These are phyloP conservation scores for Microtus obscurus DNA, from an alignment of 2,797 vertebrate genomes.

Conservation along the genomic window DNA sequence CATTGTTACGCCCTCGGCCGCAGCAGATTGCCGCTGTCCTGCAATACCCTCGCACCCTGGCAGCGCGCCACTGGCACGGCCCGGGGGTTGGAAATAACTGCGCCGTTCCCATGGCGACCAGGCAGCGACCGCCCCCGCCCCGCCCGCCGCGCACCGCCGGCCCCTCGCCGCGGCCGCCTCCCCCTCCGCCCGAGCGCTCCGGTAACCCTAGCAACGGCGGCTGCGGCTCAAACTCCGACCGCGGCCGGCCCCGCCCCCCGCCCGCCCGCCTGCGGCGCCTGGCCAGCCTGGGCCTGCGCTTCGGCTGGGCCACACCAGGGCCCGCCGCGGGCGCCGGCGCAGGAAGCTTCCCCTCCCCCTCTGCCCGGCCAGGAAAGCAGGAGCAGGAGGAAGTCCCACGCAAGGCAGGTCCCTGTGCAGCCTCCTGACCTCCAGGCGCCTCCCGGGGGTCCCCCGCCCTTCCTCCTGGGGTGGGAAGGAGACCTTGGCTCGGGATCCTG, in stretches of 20 bases:
- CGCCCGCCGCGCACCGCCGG: conserved; percentile 19
- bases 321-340: background rate
- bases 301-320: background rate
- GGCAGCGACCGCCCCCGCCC: conserved; percentile 71
- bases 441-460: conserved; percentile 25
- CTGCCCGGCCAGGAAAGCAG: conserved; percentile 64
- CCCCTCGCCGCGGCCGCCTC: conserved; percentile 50
- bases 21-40: conserved; percentile 65
- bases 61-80: conserved; percentile 66
- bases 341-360: conserved; percentile 53
- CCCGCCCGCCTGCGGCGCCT: background rate
- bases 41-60: conserved; percentile 74
- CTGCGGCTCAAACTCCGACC: conserved; percentile 1
- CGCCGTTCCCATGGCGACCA: conserved; percentile 83
- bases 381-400: background rate
- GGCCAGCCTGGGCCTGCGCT: background rate
- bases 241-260: background rate
- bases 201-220: conserved; percentile 80
- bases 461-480: conserved; percentile 43
- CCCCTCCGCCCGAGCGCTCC: background rate
- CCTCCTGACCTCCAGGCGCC: conserved; percentile 54
- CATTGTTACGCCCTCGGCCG: conserved; percentile 62
- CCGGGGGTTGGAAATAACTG: conserved; percentile 79
- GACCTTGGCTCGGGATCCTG: background rate
- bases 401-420: background rate